Percentiles rank a stretch among this genome's conserved stretches.
Conservation (phyloP, 2,113 vertebrate species). For the Brachypteracias leptosomus region DNA sequence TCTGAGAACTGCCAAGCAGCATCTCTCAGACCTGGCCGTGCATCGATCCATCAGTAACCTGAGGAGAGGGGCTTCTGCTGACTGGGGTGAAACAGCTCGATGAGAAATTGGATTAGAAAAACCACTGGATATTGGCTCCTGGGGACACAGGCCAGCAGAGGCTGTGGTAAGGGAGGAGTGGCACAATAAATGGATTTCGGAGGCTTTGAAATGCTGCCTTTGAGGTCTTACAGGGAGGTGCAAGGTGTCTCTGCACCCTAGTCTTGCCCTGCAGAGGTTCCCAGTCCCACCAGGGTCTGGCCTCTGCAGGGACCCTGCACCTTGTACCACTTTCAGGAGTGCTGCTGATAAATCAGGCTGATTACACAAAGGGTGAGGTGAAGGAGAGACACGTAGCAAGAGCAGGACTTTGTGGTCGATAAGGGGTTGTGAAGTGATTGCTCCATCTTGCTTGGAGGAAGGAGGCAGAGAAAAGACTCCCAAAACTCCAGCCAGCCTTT, state of each 20-base stretch:
- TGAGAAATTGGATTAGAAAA: slow-evolving; percentile 46
- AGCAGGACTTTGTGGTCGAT: background rate
- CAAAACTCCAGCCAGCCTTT: background rate
- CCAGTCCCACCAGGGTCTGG: background rate
- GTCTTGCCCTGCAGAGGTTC: background rate
- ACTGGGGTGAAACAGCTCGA: background rate
- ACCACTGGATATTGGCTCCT: background rate
- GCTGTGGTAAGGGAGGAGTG: background rate
- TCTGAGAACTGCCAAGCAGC: background rate
- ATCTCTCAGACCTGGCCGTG: background rate
- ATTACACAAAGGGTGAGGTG: background rate
- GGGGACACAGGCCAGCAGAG: background rate
- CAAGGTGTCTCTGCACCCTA: background rate
- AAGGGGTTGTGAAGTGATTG: background rate
- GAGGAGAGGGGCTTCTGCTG: slow-evolving; percentile 51
- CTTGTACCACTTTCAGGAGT: background rate
- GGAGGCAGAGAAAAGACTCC: background rate
- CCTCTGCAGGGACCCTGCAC: background rate
- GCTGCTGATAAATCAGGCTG: background rate
- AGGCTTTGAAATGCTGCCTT: background rate
- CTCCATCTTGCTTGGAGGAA: accelerated
- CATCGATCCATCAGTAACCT: background rate
- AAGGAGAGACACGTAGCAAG: background rate
- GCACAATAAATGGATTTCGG: background rate
- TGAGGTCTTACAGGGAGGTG: background rate